Conservation (phyloP, 2,113 vertebrate genomes). For the Salvator merianae region DNA sequence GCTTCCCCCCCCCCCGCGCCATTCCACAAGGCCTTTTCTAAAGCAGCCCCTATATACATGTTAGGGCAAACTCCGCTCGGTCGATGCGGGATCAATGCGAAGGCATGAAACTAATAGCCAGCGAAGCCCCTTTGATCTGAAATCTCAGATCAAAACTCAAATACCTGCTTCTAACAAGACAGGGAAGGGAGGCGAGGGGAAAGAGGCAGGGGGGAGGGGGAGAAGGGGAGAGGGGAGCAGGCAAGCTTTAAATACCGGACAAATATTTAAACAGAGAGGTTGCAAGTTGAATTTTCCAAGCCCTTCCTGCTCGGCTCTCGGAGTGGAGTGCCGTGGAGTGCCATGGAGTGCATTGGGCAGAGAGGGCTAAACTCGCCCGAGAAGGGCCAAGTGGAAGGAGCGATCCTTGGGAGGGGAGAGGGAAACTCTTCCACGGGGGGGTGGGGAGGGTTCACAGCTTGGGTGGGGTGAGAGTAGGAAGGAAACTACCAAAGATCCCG, state of each 20-base stretch:
- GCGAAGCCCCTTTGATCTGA: slow-evolving; percentile 61
- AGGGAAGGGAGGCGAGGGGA: slow-evolving; percentile 43
- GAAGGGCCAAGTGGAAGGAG: too few relatives aligned
- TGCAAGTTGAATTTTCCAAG: background rate
- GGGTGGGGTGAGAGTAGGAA: too few relatives aligned
- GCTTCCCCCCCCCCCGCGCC: background rate
- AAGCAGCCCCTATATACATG: slow-evolving; percentile 21
- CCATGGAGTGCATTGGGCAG: too few relatives aligned
- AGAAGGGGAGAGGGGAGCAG: background rate
- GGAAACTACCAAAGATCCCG: too few relatives aligned
- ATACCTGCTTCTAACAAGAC: slow-evolving; percentile 48
- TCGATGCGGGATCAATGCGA: slow-evolving; percentile 57
- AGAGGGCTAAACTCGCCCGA: too few relatives aligned
- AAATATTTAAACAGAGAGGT: slow-evolving; percentile 20
- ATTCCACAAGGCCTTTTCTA: slow-evolving; percentile 1
- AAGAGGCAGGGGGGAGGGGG: background rate
- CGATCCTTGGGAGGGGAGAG: too few relatives aligned
- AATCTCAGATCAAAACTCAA: slow-evolving; percentile 33
- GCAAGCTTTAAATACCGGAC: background rate
- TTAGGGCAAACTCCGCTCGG: slow-evolving; percentile 29
- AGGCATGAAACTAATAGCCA: slow-evolving; percentile 62
- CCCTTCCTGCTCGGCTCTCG: too few relatives aligned
- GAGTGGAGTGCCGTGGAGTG: too few relatives aligned
- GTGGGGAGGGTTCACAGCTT: too few relatives aligned
- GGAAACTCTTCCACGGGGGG: too few relatives aligned